These are phyloP conservation scores for Oncorhynchus tshawytscha DNA, from an alignment of 2,113 vertebrate genomes.

Conservation along the genomic window DNA sequence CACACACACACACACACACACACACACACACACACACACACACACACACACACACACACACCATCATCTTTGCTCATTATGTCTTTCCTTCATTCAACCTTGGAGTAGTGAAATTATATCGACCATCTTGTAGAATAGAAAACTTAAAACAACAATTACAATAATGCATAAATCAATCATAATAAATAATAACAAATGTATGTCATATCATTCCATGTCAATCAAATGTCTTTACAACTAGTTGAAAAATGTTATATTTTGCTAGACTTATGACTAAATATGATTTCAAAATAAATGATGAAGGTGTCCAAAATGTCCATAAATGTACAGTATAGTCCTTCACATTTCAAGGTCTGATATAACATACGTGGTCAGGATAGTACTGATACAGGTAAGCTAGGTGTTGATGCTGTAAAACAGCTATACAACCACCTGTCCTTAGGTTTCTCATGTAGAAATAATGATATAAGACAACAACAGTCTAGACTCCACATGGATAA, in stretches of 20 bases:
- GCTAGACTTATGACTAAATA: too few relatives aligned
- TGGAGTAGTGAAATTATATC: constrained; percentile 29
- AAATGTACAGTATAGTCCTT: constrained; percentile 42
- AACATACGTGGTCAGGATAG: constrained; percentile 25
- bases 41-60: not conserved
- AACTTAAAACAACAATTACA: constrained; percentile 6
- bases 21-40: not conserved
- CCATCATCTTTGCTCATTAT: constrained; percentile 8
- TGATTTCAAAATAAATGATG: not conserved
- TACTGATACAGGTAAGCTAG: not conserved
- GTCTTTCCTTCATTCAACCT: constrained; percentile 61
- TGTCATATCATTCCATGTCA: constrained; percentile 3
- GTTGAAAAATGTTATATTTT: not conserved
- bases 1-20: constrained; percentile 20
- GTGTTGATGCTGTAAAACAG: not conserved
- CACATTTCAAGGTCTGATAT: constrained; percentile 18
- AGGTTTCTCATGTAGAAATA: not conserved
- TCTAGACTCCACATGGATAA: not conserved
- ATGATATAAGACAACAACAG: too few relatives aligned
- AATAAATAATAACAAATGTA: constrained; percentile 11
- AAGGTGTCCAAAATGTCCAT: constrained; percentile 22
- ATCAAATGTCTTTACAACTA: constrained; percentile 20
- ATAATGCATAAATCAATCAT: constrained; percentile 17
- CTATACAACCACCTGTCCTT: not conserved
- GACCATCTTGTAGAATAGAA: constrained; percentile 25